Base-by-base conservation (phyloP, 2,888 invertebrate genomes). In the Phoronis australis region DNA sequence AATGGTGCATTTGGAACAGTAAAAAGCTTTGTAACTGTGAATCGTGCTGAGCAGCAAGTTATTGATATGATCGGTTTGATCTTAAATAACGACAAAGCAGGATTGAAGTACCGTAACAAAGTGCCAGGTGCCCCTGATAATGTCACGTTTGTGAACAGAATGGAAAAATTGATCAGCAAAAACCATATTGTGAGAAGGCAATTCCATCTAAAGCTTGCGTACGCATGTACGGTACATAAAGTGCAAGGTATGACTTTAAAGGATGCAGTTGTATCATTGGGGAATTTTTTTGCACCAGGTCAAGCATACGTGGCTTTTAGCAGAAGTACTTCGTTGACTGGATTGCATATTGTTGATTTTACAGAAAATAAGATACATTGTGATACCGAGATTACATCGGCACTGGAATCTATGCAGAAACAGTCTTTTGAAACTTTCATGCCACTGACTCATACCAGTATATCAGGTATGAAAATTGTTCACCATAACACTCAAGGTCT, bases 1-100 rank as follows among this genome's bases (percentile, higher is more conserved):
- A 43, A 43, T 25, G 43, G 43, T 43, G 43, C 24, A 21, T n/a
- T 45, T 21, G 45, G 45, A 18, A 37, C 37, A n/a, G 37, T 45
- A 15, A 23, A 21, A 5, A 22, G 23, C n/a, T 22, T 42, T 23
- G 4, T 24, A 42, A 18, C 4, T 9, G 21, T 18, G 18, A 5
- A 4, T 21, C 9, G n/a, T 6, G 23, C n/a, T n/a, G n/a, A n/a
- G n/a, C n/a, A 42, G 21, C n/a, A 4, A 18, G 6, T 22, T 4
- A 18, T 24, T 35, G n/a, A n/a, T n/a, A 35, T n/a, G n/a, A n/a
- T 35, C 12, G 12, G n/a, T 35, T 12, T 35, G 35, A 35, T 35
- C n/a, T 35, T 35, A 15, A n/a, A 35, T 35, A n/a, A 35, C n/a
- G n/a, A 35, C 12, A 35, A 35, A 35, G n/a, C n/a, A 12, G n/a